Conservation (phyloP, 2,113 vertebrate species). For the Lanius collurio region DNA sequence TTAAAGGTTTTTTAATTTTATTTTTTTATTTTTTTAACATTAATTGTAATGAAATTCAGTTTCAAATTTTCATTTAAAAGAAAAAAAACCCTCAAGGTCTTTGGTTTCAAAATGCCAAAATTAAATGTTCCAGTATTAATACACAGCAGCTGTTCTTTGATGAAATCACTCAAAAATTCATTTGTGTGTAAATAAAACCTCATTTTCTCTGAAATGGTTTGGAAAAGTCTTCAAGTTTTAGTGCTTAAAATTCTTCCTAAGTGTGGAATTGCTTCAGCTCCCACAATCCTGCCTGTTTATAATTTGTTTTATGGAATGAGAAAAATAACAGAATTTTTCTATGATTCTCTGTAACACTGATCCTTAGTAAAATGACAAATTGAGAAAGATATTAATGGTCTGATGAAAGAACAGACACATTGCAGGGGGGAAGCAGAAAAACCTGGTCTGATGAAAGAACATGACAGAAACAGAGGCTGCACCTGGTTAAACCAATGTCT, state of each 20-base stretch:
- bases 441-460: not conserved
- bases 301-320: not conserved
- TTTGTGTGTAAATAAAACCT: not conserved
- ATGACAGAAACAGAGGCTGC: not conserved
- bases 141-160: not conserved
- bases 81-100: not conserved
- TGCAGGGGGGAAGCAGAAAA: not conserved
- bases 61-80: not conserved
- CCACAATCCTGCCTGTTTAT: not conserved
- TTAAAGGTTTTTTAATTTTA: not conserved
- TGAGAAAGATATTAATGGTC: not conserved
- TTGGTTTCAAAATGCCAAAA: not conserved
- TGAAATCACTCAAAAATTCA: not conserved
- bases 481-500: not conserved
- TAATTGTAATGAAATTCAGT: not conserved
- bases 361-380: not conserved
- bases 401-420: not conserved
- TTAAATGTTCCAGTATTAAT: not conserved
- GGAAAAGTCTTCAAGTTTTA: not conserved
- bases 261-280: not conserved
- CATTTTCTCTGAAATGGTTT: not conserved
- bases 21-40: not conserved
- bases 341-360: not conserved
- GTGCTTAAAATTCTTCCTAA: not conserved
- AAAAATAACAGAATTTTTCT: not conserved